Evolutionary conservation across 2,888 invertebrate genomes (phyloP).

Genomic region (Troglohyphantes excavatus): DNA sequence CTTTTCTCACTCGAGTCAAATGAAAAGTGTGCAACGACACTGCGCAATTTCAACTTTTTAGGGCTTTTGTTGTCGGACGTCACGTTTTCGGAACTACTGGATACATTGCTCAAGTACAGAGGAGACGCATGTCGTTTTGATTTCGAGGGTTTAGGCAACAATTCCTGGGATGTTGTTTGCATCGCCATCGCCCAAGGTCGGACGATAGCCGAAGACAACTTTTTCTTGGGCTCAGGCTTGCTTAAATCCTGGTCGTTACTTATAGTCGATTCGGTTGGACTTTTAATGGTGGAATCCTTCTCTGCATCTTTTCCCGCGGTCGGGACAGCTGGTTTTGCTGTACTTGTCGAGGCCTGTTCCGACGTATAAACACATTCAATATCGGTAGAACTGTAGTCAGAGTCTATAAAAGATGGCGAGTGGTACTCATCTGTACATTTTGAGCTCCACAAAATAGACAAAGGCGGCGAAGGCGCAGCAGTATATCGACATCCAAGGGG

Average conservation of each 20-base stretch:
- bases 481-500: too few relatives aligned
- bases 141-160: background rate
- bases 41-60: slow-evolving; percentile 39
- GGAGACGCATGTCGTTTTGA: too few relatives aligned
- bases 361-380: too few relatives aligned
- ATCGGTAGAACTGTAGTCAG: too few relatives aligned
- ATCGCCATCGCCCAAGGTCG: background rate
- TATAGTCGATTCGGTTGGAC: too few relatives aligned
- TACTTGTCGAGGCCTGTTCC: background rate
- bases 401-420: background rate
- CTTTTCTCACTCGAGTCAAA: slow-evolving; percentile 12
- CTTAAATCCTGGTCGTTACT: background rate
- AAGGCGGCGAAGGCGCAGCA: background rate
- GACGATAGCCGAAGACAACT: slow-evolving; percentile 26
- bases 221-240: background rate
- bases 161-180: background rate
- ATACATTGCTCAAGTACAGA: background rate
- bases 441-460: background rate
- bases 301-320: background rate
- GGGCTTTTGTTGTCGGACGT: background rate
- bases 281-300: background rate
- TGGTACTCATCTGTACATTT: background rate
- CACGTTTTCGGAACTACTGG: background rate
- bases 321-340: background rate
- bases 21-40: slow-evolving; percentile 52